phyloP scores from a whole-genome alignment of 2,113 vertebrate species.

The Solenodon paradoxus region DNA sequence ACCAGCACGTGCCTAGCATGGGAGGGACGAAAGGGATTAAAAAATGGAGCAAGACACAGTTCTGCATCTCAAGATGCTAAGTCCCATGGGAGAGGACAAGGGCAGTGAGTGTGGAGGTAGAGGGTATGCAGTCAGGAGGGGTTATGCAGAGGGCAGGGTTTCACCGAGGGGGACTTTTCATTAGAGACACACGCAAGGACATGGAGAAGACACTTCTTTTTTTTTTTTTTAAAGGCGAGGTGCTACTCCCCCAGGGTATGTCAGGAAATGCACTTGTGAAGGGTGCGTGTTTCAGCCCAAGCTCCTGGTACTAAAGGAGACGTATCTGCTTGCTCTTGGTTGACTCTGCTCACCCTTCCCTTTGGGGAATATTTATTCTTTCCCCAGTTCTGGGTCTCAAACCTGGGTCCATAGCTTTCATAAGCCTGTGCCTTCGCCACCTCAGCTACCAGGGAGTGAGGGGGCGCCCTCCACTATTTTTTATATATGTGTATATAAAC shows the following conservation, averaged over 20 bases:
- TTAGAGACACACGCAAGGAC: neutral
- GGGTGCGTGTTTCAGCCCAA: fast-evolving
- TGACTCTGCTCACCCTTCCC: neutral
- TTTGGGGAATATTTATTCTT: too few species aligned
- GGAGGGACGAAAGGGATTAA: neutral
- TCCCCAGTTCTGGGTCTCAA: too few species aligned
- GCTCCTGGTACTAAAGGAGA: neutral
- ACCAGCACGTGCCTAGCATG: neutral
- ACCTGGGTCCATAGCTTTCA: too few species aligned
- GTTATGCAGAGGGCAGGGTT: neutral
- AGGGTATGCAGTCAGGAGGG: fast-evolving
- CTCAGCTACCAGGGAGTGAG: too few species aligned
- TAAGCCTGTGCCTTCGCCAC: too few species aligned
- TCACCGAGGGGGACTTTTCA: neutral
- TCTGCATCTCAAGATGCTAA: neutral
- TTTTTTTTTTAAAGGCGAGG: too few species aligned
- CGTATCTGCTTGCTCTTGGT: fast-evolving
- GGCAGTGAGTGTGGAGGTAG: too few species aligned
- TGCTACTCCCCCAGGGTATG: too few species aligned
- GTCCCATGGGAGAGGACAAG: neutral
- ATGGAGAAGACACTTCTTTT: too few species aligned
- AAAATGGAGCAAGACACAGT: neutral
- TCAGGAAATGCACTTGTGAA: fast-evolving
- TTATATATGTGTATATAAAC: too few species aligned
- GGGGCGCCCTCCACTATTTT: too few species aligned